Base-by-base conservation (phyloP, 2,797 vertebrate species). In the Echiichthys vipera region DNA sequence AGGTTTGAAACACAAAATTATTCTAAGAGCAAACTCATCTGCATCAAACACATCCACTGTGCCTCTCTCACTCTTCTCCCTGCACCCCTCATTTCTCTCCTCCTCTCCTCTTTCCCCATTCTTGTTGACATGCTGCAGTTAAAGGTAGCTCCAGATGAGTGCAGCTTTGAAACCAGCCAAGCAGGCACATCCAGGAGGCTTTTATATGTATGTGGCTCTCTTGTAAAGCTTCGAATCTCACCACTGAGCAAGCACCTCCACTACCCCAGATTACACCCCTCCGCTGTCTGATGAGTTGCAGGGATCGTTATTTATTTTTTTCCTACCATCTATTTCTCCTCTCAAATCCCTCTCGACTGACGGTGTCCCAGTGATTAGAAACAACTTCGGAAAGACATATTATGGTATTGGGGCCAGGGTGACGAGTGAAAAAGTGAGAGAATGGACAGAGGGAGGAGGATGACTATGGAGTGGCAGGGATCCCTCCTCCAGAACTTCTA, bases 91-190 rank as follows among this genome's bases (percentile, higher is more conserved):
- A 4, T 32, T 27, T 6, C 45, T 3, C 55, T 43, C 58, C 15
- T 25, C 42, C 9, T 24, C 46, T 8, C 22, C 50, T 36, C 64
- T 32, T 10, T 12, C 20, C n/a, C 54, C 49, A 39, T 72, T 67
- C 77, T 86, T 86, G 88, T 83, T 84, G 88, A 85, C 88, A 85
- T 81, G 75, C 81, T 81, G 83, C 83, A 83, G 83, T 86, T 91
- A 86, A 87, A 93, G 65, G 86, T 83, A 89, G 83, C 87, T 90
- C 75, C 76, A 90, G 87, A 91, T 88, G 87, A 93, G 86, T 73
- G 79, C 77, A 59, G 86, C 88, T 91, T 90, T 92, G 88, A 89
- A 90, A 86, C 77, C 77, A 74, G 57, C 77, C 12, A 50, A 83
- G 84, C 34, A 71, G 86, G 80, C 83, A 85, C 82, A 90, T 88